These are phyloP conservation scores for Strigops habroptila DNA, from an alignment of 2,113 vertebrate genomes.

Conservation along the genomic window DNA sequence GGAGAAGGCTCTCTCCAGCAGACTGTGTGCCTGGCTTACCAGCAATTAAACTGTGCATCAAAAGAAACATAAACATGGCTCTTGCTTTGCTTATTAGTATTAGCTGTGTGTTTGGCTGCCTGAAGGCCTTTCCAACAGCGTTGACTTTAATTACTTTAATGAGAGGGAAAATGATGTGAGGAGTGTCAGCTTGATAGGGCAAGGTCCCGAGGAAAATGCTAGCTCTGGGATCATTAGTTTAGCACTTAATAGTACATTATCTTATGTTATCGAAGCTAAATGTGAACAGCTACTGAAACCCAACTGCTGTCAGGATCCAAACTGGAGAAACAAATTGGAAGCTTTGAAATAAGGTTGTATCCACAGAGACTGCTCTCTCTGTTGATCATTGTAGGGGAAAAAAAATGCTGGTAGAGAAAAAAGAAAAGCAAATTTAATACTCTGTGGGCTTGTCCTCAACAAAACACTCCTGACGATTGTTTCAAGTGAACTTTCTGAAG, in stretches of 20 bases:
- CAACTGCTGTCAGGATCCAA: background rate
- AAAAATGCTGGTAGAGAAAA: background rate
- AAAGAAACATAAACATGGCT: background rate
- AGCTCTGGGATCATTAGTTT: conserved; percentile 24
- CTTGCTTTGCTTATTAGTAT: conserved; percentile 11
- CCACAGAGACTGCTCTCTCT: background rate
- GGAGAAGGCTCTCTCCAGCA: background rate
- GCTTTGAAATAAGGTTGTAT: background rate
- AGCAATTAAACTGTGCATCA: background rate
- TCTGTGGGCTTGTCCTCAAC: background rate
- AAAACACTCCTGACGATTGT: background rate
- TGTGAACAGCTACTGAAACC: conserved; percentile 29
- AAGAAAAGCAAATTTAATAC: background rate
- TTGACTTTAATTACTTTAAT: conserved; percentile 59
- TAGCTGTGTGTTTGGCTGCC: background rate
- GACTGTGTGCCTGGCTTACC: background rate
- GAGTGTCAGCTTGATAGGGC: conserved; percentile 4
- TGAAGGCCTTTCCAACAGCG: background rate
- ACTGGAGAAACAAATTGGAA: background rate
- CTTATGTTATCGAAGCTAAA: background rate
- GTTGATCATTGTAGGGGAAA: background rate
- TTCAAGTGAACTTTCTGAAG: background rate
- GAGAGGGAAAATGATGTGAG: conserved; percentile 43
- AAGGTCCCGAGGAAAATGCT: background rate
- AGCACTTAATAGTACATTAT: conserved; percentile 31